These are phyloP conservation scores for Heterodera schachtii DNA, from an alignment of 1,140 invertebrate genomes.

Conservation along the genomic window DNA sequence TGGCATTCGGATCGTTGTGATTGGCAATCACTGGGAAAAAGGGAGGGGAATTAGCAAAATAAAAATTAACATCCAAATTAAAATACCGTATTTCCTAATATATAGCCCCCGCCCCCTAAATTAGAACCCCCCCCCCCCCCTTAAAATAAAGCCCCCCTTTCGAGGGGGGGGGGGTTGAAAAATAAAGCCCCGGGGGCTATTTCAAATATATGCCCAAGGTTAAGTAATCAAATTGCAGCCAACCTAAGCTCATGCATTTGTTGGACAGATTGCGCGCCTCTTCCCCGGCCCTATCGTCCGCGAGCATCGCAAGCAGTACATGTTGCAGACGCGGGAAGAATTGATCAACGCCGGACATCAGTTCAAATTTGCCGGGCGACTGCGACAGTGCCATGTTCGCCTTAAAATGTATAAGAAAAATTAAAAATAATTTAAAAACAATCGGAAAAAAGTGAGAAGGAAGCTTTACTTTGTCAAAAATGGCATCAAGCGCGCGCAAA, in stretches of 20 bases:
- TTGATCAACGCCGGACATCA: neutral
- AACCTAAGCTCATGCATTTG: neutral
- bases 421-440: no score
- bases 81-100: neutral
- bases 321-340: neutral
- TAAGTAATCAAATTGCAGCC: neutral
- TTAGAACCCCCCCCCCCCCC: no score
- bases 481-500: neutral
- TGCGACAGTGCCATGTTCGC: no score
- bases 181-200: no score
- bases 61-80: neutral
- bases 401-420: no score
- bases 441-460: neutral
- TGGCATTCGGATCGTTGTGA: neutral
- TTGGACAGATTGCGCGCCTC: neutral
- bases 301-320: slow-evolving; percentile 3
- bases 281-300: neutral
- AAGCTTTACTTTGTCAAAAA: neutral
- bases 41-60: no score
- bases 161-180: no score
- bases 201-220: no score
- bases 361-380: no score
- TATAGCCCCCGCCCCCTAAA: neutral
- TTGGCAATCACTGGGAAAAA: neutral
- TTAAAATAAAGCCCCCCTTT: no score